phyloP scores from a whole-genome alignment of 1,140 invertebrate species.

The Cryptotermes secundus region DNA sequence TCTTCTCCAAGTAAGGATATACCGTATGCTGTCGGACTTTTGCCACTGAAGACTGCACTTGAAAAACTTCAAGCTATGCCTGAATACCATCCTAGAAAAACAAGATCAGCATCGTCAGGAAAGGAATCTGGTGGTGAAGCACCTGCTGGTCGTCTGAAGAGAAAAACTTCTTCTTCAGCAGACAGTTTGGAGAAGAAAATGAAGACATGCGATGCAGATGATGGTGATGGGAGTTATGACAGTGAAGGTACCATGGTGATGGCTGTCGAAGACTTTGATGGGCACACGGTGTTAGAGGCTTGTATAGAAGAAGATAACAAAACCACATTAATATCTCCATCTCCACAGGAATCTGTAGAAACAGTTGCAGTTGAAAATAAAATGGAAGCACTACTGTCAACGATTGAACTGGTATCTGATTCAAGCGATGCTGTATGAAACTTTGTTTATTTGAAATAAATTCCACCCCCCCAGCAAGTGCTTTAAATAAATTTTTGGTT shows the following conservation, averaged over 20 bases:
- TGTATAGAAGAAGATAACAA: neutral
- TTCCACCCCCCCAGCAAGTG: neutral
- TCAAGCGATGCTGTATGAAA: neutral
- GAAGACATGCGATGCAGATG: slow-evolving; percentile 3
- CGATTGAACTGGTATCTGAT: slow-evolving; percentile 20
- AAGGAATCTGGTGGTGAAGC: slow-evolving; percentile 25
- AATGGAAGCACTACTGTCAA: slow-evolving; percentile 1
- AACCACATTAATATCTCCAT: neutral
- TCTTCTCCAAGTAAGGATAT: slow-evolving; percentile 48
- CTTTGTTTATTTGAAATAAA: neutral
- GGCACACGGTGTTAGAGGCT: neutral
- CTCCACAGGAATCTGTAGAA: neutral
- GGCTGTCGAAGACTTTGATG: neutral
- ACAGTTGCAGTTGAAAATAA: neutral
- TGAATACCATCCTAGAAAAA: slow-evolving; percentile 54
- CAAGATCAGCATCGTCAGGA: slow-evolving; percentile 42
- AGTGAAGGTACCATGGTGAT: neutral
- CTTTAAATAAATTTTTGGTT: neutral
- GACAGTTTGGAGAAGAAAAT: slow-evolving; percentile 27
- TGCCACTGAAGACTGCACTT: slow-evolving; percentile 50
- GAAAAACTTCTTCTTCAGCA: slow-evolving; percentile 23
- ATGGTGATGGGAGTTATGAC: neutral
- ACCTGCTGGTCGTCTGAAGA: slow-evolving; percentile 26
- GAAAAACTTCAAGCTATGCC: slow-evolving; percentile 52
- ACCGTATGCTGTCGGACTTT: slow-evolving; percentile 52